Evolutionary conservation across 2,888 invertebrate species (phyloP), one percentile per base, ranked within the genome.

Genomic region (Phyto melanocephala): DNA sequence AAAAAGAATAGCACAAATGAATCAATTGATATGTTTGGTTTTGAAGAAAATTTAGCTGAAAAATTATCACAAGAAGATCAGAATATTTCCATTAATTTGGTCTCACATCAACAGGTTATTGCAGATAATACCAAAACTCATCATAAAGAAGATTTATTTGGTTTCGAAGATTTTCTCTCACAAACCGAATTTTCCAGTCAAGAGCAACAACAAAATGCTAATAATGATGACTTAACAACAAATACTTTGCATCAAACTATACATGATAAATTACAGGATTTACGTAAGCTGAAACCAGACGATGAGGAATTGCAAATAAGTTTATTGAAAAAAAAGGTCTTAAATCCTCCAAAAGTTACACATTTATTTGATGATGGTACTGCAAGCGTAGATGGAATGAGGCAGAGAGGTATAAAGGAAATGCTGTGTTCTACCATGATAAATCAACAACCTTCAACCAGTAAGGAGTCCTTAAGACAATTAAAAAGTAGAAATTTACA

Each of bases 361-460:
- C 37, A 76, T 33, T 80, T 85, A n/a, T 88, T 87, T 7, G 86
- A 87, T 65, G 86, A 87, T 74, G 84, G 85, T 35, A 52, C 67
- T 1, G 33, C 15, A 3, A 81, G 24, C 11, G 20, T 11, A 17
- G 24, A 58, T 42, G 63, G 45, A 13, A 45, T 54, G 37, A 80
- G 78, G 20, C 90, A 90, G 81, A 86, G 76, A 2, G 85, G 83
- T 11, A 87, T 90, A 11, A 87, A 87, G 28, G 86, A 90, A 33
- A 89, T 88, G 87, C 52, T 90, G 0, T 88, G 88, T 40, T 90
- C 91, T 15, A 90, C 90, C 5, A 89, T 88, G 89, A 85, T 88
- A 17, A 3, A 85, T 58, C 65, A 47, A 7, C 15, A 70, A 8
- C 45, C 65, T 0, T 67, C 60, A n/a, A 72, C 62, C 5, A 80